Percentiles rank a stretch among this genome's conserved stretches.
These are phyloP conservation scores for Meandrusa payeni DNA, from an alignment of 2,888 invertebrate genomes.

Conservation along the genomic window DNA sequence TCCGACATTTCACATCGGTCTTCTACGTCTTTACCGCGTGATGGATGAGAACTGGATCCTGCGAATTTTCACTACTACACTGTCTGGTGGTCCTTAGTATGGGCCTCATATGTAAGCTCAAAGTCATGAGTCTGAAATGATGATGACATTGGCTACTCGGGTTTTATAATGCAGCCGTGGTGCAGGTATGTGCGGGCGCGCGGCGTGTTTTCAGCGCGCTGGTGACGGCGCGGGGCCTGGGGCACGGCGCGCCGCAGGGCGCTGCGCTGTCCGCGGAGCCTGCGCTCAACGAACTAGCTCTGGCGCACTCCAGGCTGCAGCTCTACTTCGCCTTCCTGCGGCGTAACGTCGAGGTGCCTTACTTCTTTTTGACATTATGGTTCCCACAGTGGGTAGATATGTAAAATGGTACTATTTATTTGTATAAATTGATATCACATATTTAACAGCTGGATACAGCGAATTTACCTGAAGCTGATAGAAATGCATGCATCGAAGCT, in stretches of 20 bases:
- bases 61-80: too few species aligned
- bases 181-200: slow-evolving; percentile 36
- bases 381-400: too few species aligned
- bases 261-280: slow-evolving; percentile 83
- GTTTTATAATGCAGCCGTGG: too few species aligned
- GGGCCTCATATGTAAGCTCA: too few species aligned
- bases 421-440: too few species aligned
- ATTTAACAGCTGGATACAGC: slow-evolving; percentile 48
- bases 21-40: too few species aligned
- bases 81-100: too few species aligned
- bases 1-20: too few species aligned
- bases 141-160: too few species aligned
- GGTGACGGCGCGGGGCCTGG: slow-evolving; percentile 28
- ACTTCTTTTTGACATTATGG: too few species aligned
- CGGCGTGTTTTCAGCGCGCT: slow-evolving; percentile 31
- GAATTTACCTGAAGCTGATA: slow-evolving; percentile 40
- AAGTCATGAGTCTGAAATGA: too few species aligned
- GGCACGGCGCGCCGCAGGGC: slow-evolving; percentile 26
- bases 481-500: slow-evolving; percentile 39
- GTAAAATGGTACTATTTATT: slow-evolving; percentile 1
- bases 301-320: slow-evolving; percentile 94
- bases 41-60: too few species aligned
- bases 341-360: slow-evolving; percentile 85
- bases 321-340: slow-evolving; percentile 94
- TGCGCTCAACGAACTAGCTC: slow-evolving; percentile 93